Base-by-base conservation (phyloP, 2,888 invertebrate species). In the Amblyjoppa proteus region DNA sequence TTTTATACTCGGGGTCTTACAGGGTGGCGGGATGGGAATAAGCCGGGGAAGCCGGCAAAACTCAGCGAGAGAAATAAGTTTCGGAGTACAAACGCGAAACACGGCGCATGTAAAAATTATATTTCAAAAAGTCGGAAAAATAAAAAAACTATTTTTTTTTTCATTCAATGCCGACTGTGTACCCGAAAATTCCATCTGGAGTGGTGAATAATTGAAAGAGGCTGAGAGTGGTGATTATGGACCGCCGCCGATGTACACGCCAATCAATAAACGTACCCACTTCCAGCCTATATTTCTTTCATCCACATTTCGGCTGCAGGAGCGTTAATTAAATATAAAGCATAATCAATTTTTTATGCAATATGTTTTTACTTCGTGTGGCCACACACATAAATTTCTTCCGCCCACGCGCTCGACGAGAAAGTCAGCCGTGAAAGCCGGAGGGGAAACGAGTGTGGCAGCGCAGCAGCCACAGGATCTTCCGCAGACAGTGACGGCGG, bases 1-100 rank as follows among this genome's bases (percentile, higher is more conserved):
- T 86, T 87, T 80, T 81, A 83, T 78, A 77, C 84, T 64, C 49
- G 11, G 28, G 58, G 28, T 58, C 58, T 56, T 58, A 77, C 68
- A 71, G 81, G 77, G 61, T 66, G 31, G 58, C 53, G 28, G 69
- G 64, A 73, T 80, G 34, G 84, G 70, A 73, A 56, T 56, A 49
- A 74, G 69, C 66, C 78, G 45, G 41, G 45, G 83, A 56, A 83
- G 83, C 49, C 56, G 68, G 68, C 45, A 81, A 38, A 66, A 75
- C 68, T 74, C 66, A 71, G 69, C 58, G 53, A 49, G 9, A 41
- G 58, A 56, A 74, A 85, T 66, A 64, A 66, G 75, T 73, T 58
- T 79, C 34, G 25, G 7, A 56, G 9, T 56, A 25, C 25, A 56
- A 41, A 41, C 41, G 25, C 25, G 56, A 56, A 56, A 56, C 56